Evolutionary conservation across 1,140 invertebrate genomes (phyloP).

Genomic region (Acyrthosiphon pisum): DNA sequence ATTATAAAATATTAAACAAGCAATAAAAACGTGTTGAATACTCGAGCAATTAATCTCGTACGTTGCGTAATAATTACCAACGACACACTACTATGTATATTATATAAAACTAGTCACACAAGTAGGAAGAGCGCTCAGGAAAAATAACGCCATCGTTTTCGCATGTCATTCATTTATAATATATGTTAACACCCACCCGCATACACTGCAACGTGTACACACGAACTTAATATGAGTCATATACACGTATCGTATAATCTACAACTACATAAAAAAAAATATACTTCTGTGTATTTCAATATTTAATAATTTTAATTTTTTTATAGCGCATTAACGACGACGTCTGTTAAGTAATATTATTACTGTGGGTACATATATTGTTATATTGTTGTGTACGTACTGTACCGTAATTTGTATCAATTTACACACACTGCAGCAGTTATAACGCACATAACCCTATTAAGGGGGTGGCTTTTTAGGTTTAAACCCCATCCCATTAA

Average conservation of each 20-base stretch:
- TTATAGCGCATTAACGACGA: background rate
- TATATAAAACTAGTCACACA: background rate
- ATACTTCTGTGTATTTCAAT: background rate
- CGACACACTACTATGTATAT: background rate
- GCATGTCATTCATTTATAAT: background rate
- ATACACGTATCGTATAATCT: background rate
- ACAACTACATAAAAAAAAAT: background rate
- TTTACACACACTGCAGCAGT: background rate
- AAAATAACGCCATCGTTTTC: slow-evolving; percentile 4
- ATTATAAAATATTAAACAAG: background rate
- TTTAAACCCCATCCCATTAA: background rate
- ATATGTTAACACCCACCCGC: background rate
- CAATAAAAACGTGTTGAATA: background rate
- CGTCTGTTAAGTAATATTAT: background rate
- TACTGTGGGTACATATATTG: background rate
- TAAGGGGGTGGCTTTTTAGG: background rate
- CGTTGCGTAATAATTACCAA: background rate
- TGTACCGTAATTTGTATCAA: background rate
- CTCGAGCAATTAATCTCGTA: slow-evolving; percentile 3
- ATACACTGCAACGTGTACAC: background rate
- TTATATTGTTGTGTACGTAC: no score
- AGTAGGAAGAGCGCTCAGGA: background rate
- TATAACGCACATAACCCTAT: background rate
- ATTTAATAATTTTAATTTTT: background rate
- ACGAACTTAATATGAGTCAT: background rate